phyloP scores from a whole-genome alignment of 1,140 invertebrate genomes.

The Brachionus angularis region DNA sequence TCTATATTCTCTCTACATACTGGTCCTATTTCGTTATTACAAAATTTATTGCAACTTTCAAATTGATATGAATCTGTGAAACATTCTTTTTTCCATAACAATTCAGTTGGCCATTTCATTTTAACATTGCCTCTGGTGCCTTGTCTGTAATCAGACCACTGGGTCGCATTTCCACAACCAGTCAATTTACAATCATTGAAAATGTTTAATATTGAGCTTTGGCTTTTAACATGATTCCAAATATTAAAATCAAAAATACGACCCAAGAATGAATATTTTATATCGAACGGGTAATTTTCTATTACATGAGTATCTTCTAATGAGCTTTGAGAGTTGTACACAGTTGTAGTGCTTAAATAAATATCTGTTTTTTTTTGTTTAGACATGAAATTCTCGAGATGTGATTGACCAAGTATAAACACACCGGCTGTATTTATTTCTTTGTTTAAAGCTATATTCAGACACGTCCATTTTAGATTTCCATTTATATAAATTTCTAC shows the following conservation, averaged over 20 bases:
- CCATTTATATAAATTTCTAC: conserved; percentile 32
- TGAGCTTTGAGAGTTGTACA: too few relatives aligned
- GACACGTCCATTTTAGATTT: conserved; percentile 10
- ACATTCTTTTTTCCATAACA: conserved; percentile 48
- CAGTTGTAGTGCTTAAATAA: not conserved
- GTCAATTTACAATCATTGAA: conserved; percentile 53
- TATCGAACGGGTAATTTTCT: too few relatives aligned
- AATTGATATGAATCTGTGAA: not conserved
- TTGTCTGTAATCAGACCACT: conserved; percentile 57
- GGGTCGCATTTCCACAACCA: conserved; percentile 56
- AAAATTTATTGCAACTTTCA: conserved; percentile 53
- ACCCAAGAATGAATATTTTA: too few relatives aligned
- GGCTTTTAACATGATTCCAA: conserved; percentile 51
- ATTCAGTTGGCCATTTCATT: conserved; percentile 57
- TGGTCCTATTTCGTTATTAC: conserved; percentile 52
- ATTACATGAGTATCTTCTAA: too few relatives aligned
- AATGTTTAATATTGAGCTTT: conserved; percentile 46
- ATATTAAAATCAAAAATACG: conserved; percentile 55
- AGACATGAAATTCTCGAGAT: not conserved
- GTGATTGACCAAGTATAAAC: conserved; percentile 18
- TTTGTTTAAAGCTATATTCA: conserved; percentile 3
- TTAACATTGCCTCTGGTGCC: conserved; percentile 56
- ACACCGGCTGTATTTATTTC: conserved; percentile 23
- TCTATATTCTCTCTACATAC: conserved; percentile 55
- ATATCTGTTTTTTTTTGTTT: not conserved